phyloP scores from a whole-genome alignment of 2,113 vertebrate genomes.

The Sinocyclocheilus maitianheensis region DNA sequence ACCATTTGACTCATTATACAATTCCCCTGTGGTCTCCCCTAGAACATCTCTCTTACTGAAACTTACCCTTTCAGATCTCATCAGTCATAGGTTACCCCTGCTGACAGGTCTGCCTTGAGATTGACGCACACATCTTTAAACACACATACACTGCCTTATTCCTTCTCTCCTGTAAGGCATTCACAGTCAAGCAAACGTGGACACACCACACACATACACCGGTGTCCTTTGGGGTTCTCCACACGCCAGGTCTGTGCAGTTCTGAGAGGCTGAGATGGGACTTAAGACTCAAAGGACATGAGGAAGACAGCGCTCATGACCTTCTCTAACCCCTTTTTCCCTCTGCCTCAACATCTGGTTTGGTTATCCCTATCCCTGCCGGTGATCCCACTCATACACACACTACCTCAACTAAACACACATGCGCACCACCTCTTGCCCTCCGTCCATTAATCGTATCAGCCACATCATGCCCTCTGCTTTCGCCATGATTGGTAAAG shows the following conservation, averaged over 20 bases:
- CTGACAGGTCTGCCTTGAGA: slow-evolving; percentile 30
- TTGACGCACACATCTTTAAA: slow-evolving; percentile 28
- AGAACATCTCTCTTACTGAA: slow-evolving; percentile 42
- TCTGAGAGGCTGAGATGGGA: slow-evolving; percentile 48
- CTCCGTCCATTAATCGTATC: slow-evolving; percentile 65
- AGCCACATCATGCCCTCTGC: slow-evolving; percentile 63
- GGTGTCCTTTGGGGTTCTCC: slow-evolving; percentile 22
- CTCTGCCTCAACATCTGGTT: slow-evolving; percentile 58
- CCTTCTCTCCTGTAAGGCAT: slow-evolving; percentile 16
- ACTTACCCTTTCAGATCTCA: slow-evolving; percentile 37
- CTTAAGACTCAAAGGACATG: slow-evolving; percentile 51
- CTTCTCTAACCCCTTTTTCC: slow-evolving; percentile 42
- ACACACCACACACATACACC: slow-evolving; percentile 40
- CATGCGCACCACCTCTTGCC: slow-evolving; percentile 46
- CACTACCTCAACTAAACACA: slow-evolving; percentile 33
- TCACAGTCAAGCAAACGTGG: slow-evolving; percentile 1
- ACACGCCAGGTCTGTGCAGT: slow-evolving; percentile 39
- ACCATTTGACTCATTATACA: slow-evolving; percentile 27
- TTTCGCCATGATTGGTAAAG: slow-evolving; percentile 73
- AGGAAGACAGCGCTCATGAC: slow-evolving; percentile 44
- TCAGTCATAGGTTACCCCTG: slow-evolving; percentile 24
- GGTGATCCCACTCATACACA: slow-evolving; percentile 52
- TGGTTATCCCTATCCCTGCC: slow-evolving; percentile 52
- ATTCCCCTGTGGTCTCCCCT: slow-evolving; percentile 25
- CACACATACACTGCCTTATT: slow-evolving; percentile 26